Percentiles rank a stretch among this genome's conserved stretches.
phyloP scores from a whole-genome alignment of 2,888 invertebrate genomes.

The Margaritifera margaritifera region DNA sequence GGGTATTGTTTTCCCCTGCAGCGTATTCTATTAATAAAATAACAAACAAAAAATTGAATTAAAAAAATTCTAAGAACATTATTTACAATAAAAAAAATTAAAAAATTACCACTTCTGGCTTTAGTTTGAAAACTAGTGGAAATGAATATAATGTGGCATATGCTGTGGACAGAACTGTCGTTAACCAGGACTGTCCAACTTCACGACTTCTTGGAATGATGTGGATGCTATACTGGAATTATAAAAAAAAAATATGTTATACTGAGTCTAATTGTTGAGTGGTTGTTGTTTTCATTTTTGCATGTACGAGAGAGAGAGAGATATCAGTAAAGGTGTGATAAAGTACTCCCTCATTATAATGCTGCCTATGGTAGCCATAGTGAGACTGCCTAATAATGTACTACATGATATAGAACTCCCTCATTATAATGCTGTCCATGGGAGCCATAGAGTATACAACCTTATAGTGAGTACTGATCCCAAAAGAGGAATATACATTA shows the following conservation, averaged over 20 bases:
- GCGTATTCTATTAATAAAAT: too few relatives aligned
- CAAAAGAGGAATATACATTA: too few relatives aligned
- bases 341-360: not conserved
- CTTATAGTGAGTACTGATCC: too few relatives aligned
- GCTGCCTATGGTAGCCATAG: not conserved
- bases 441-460: too few relatives aligned
- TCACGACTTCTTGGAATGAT: conserved; percentile 88
- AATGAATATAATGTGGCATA: conserved; percentile 81
- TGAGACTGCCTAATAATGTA: too few relatives aligned
- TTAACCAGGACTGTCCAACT: conserved; percentile 89
- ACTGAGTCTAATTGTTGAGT: too few relatives aligned
- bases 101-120: conserved; percentile 80
- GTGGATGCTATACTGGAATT: conserved; percentile 72
- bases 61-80: not conserved
- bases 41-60: not conserved
- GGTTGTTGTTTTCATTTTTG: not conserved
- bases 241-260: too few relatives aligned
- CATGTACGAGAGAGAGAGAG: not conserved
- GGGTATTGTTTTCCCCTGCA: too few relatives aligned
- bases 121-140: conserved; percentile 80
- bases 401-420: too few relatives aligned
- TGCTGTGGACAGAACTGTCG: conserved; percentile 85
- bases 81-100: not conserved
- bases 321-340: not conserved
- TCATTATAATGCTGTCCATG: too few relatives aligned